phyloP scores from a whole-genome alignment of 2,113 vertebrate genomes.

The Rhineura floridana region DNA sequence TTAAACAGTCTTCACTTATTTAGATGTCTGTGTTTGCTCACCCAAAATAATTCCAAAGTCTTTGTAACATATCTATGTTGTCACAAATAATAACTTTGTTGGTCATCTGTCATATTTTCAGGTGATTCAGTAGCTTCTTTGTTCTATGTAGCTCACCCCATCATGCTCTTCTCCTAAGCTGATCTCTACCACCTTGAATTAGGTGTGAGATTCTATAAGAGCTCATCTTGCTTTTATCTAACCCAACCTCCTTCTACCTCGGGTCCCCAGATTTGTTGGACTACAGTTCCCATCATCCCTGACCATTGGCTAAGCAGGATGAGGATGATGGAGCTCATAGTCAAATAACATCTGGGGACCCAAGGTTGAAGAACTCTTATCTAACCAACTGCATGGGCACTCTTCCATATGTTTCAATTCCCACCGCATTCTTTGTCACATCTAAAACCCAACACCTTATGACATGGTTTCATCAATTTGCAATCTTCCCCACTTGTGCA shows the following conservation, averaged over 20 bases:
- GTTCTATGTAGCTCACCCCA: background rate
- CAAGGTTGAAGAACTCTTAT: background rate
- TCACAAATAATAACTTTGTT: background rate
- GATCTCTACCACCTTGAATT: background rate
- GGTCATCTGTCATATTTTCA: background rate
- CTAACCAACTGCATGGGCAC: too few species aligned
- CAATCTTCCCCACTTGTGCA: too few species aligned
- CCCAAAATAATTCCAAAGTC: background rate
- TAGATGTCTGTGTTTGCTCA: background rate
- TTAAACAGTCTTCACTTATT: background rate
- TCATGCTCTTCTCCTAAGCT: background rate
- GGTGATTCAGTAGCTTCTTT: background rate
- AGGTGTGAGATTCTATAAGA: background rate
- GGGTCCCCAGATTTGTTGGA: background rate
- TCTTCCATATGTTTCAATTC: too few species aligned
- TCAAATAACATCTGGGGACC: background rate
- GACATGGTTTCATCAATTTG: background rate
- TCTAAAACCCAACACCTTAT: background rate
- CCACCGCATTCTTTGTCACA: too few species aligned
- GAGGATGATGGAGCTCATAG: background rate
- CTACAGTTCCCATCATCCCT: background rate
- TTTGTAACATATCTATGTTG: background rate
- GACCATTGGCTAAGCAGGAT: too few species aligned
- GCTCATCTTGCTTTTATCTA: background rate
- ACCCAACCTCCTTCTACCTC: background rate